Evolutionary conservation across 2,113 vertebrate species (phyloP).

Genomic region (Heteronetta atricapilla): DNA sequence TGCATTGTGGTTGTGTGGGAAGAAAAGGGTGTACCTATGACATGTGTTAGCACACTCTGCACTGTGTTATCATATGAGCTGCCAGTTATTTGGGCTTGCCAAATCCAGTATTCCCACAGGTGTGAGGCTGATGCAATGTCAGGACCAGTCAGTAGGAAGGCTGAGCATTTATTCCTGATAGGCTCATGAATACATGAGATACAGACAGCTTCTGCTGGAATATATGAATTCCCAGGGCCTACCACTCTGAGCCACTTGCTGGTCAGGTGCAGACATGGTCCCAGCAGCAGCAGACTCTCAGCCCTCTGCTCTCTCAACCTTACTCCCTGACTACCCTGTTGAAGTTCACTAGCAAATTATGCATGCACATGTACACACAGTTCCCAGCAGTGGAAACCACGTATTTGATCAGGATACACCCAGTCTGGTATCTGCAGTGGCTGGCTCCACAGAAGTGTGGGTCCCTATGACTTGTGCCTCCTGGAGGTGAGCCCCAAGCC

Average conservation of each 20-base stretch:
- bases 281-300: background rate
- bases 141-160: background rate
- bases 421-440: too few relatives aligned
- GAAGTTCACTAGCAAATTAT: too few relatives aligned
- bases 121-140: background rate
- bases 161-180: background rate
- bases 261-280: background rate
- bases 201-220: background rate
- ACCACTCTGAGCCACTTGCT: background rate
- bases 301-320: background rate
- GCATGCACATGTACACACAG: too few relatives aligned
- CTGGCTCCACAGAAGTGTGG: too few relatives aligned
- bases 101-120: background rate
- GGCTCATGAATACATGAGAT: background rate
- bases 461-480: too few relatives aligned
- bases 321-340: too few relatives aligned
- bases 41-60: background rate
- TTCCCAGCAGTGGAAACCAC: too few relatives aligned
- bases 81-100: background rate
- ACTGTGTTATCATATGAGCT: too few relatives aligned
- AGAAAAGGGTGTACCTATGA: too few relatives aligned
- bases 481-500: background rate
- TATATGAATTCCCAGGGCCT: too few relatives aligned
- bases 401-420: too few relatives aligned
- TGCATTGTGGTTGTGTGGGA: background rate